Evolutionary conservation across 1,140 invertebrate genomes (phyloP), one percentile per base, ranked within the genome.

Genomic region (Atopsyche davidsoni): DNA sequence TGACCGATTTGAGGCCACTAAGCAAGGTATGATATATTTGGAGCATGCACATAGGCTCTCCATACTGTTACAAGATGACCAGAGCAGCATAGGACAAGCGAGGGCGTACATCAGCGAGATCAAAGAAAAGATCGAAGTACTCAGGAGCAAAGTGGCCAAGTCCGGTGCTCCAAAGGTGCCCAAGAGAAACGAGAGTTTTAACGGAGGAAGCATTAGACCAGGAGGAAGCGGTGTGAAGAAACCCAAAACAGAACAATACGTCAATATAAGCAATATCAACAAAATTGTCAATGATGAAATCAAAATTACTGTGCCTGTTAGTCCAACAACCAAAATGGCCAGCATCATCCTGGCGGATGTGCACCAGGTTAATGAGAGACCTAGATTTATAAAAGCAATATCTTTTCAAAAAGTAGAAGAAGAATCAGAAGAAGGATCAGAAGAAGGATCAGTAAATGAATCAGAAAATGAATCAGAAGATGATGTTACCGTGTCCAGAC

Each of bases 11-110:
- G 70, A 76, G 13, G 73, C 79, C 1, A 64, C 70, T 17, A 64
- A 69, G 35, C 77, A 82, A 58, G 80, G 80, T 21, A 64, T 75
- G 1, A 73, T 81, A 16, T 87, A 85, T 52, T 63, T 87, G 9
- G 73, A 81, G 39, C 85, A 89, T 55, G 79, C 82, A 1, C 75
- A 79, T 43, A 73, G 84, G 43, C 67, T 89, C 2, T 76, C 77
- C 17, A 72, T 74, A 35, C 62, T 88, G 0, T 68, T 89, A 11
- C 68, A 72, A 24, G 81, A 85, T 14, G 67, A 76, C 35, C 66
- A 69, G 2, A 67, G 64, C 25, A 70, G 70, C 16, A 72, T 78
- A 31, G 59, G 57, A 0, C 63, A 70, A 10, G 78, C 75, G 0
- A 64, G 65, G 25, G 68, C 73, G 31, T 79, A 75, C 61, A 55